These are phyloP conservation scores for Genyomyrus donnyi DNA, from an alignment of 2,113 vertebrate genomes.

Conservation along the genomic window DNA sequence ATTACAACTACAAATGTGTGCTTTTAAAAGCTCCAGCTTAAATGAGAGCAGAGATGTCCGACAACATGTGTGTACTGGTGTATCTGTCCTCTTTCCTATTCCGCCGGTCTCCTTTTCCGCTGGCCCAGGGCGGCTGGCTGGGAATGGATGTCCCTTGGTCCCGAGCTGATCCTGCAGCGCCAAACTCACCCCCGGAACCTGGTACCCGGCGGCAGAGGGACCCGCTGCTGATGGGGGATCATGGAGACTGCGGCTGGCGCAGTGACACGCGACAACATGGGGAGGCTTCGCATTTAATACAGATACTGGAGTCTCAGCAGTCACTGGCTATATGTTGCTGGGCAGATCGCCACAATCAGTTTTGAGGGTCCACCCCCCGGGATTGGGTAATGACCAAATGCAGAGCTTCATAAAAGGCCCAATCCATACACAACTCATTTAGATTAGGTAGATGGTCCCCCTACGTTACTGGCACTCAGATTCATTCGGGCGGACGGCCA, in stretches of 20 bases:
- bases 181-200: neutral
- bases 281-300: neutral
- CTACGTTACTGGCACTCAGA: neutral
- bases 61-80: neutral
- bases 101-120: neutral
- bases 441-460: neutral
- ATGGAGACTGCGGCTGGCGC: neutral
- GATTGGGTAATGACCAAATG: neutral
- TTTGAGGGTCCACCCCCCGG: neutral
- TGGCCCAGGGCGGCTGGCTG: neutral
- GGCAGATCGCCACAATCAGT: neutral
- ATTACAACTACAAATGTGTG: neutral
- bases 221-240: neutral
- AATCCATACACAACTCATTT: conserved; percentile 3
- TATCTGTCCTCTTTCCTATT: neutral
- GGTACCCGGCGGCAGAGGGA: neutral
- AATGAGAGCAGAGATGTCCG: neutral
- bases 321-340: neutral
- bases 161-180: neutral
- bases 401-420: neutral
- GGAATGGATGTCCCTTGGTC: neutral
- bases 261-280: neutral
- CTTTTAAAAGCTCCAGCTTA: neutral
- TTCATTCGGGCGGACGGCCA: neutral
- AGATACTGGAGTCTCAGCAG: neutral